These are phyloP conservation scores for Anomalospiza imberbis DNA, from an alignment of 2,797 vertebrate genomes.

Conservation along the genomic window DNA sequence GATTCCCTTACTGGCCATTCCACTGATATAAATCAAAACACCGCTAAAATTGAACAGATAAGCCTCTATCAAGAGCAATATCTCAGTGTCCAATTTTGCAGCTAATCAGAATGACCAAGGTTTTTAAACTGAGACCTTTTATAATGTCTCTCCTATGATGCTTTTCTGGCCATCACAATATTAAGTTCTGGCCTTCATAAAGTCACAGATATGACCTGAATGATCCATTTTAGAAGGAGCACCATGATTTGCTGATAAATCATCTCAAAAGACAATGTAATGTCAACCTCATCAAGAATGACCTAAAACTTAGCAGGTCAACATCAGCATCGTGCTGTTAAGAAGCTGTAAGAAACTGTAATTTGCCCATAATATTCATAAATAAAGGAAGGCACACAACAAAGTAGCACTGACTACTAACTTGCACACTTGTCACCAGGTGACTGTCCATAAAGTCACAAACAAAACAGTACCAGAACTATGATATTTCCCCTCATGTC, in stretches of 20 bases:
- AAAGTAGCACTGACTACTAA: not conserved
- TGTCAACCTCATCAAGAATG: not conserved
- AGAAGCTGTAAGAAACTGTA: not conserved
- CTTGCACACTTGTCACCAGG: not conserved
- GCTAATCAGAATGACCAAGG: not conserved
- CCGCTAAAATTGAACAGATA: not conserved
- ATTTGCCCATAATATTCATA: not conserved
- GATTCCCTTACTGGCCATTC: slow-evolving; percentile 8
- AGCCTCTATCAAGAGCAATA: not conserved
- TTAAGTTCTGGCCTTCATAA: not conserved
- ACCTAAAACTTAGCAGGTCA: not conserved
- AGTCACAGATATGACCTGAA: not conserved
- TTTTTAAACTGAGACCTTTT: not conserved
- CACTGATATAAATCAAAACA: slow-evolving; percentile 4
- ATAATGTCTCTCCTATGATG: not conserved
- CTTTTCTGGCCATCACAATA: not conserved
- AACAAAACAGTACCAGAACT: not conserved
- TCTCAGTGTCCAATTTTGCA: not conserved
- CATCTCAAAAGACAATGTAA: not conserved
- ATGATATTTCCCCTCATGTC: not conserved
- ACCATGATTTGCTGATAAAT: not conserved
- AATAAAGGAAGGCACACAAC: not conserved
- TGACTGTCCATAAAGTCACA: not conserved
- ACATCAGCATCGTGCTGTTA: not conserved
- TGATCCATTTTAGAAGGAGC: not conserved